Evolutionary conservation across 2,797 vertebrate species (phyloP).

Genomic region (Hoplostethus mediterraneus): DNA sequence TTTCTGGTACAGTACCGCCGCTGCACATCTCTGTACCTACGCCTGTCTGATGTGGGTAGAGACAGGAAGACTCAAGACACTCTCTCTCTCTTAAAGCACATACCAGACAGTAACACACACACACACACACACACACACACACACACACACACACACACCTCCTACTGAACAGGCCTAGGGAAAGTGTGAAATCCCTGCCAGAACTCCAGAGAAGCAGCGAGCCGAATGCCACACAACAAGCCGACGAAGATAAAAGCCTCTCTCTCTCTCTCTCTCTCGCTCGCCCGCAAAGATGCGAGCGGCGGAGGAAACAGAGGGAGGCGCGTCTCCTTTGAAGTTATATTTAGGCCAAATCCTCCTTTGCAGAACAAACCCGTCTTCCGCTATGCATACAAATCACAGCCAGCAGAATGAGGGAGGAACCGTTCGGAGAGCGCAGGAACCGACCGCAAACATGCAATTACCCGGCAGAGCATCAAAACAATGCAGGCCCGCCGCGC

Average conservation of each 20-base stretch:
- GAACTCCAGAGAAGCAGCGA: slow-evolving; percentile 25
- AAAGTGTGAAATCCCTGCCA: slow-evolving; percentile 31
- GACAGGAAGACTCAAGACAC: neutral
- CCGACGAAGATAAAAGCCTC: slow-evolving; percentile 61
- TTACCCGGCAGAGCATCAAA: slow-evolving; percentile 44
- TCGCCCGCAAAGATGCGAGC: slow-evolving; percentile 30
- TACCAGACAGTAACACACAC: neutral
- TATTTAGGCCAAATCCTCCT: slow-evolving; percentile 75
- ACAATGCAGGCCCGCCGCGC: neutral
- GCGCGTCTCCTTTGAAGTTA: slow-evolving; percentile 66
- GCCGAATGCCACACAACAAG: slow-evolving; percentile 31
- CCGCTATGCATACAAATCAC: slow-evolving; percentile 59
- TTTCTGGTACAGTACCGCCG: neutral
- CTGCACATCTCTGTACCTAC: neutral
- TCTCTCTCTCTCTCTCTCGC: neutral
- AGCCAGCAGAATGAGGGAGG: slow-evolving; percentile 40
- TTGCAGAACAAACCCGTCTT: slow-evolving; percentile 62
- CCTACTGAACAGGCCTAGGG: slow-evolving; percentile 6
- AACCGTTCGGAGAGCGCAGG: slow-evolving; percentile 27
- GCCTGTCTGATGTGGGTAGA: slow-evolving; percentile 27
- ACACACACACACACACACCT: neutral
- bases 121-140: neutral
- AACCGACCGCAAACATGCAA: slow-evolving; percentile 14
- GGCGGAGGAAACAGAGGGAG: slow-evolving; percentile 46
- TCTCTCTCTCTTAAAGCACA: neutral